A percentile compares a stretch with the other conserved stretches of the same genome.
phyloP scores from a whole-genome alignment of 2,113 vertebrate genomes.

The Brachyhypopomus gauderio region DNA sequence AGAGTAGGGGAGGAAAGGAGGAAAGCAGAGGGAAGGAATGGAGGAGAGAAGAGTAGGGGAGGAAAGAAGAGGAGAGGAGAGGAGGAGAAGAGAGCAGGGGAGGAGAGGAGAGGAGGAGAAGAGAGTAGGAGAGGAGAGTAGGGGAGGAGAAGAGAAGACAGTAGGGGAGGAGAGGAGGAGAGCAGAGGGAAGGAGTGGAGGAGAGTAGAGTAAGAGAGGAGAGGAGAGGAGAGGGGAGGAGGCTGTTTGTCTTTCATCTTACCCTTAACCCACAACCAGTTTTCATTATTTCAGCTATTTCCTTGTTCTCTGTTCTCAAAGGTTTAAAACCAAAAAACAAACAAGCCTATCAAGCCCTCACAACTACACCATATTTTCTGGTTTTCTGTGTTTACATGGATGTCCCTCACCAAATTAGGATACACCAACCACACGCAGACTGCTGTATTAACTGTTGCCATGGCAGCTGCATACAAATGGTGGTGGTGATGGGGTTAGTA shows the following conservation, averaged over 20 bases:
- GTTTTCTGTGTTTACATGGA: neutral
- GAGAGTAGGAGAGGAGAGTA: too few relatives aligned
- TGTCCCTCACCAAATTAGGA: slow-evolving; percentile 2
- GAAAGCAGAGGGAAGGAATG: too few relatives aligned
- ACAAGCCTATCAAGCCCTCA: neutral
- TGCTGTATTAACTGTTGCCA: slow-evolving; percentile 33
- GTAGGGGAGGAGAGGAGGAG: too few relatives aligned
- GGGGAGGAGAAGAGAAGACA: too few relatives aligned
- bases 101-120: too few relatives aligned
- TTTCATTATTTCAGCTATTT: neutral
- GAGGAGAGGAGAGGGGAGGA: neutral
- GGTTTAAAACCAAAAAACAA: neutral
- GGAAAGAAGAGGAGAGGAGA: too few relatives aligned
- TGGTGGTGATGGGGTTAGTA: neutral
- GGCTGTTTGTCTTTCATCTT: neutral
- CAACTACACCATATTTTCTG: neutral
- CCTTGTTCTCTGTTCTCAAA: neutral
- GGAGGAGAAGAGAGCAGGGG: too few relatives aligned
- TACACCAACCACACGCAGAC: neutral
- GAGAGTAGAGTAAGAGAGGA: neutral
- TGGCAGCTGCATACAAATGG: slow-evolving; percentile 38
- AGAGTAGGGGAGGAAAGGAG: too few relatives aligned
- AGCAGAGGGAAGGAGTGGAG: neutral
- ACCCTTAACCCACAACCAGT: neutral
- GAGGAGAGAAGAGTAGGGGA: too few relatives aligned